Conservation (phyloP, 2,797 vertebrate species). For the Botia kubotai region DNA sequence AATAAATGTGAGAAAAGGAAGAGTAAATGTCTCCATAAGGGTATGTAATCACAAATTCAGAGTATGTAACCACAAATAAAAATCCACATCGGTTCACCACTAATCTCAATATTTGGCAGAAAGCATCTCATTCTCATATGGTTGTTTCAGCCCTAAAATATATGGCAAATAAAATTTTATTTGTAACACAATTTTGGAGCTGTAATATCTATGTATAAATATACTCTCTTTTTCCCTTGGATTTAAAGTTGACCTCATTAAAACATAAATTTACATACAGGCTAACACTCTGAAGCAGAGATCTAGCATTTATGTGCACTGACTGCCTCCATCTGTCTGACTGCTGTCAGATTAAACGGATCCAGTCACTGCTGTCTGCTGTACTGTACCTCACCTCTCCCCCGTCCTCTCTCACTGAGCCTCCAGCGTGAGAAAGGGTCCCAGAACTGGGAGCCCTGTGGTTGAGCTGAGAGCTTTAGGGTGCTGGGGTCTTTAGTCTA, state of each 20-base stretch:
- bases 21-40: background rate
- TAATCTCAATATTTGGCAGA: background rate
- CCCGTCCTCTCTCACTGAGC: background rate
- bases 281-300: background rate
- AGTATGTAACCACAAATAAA: background rate
- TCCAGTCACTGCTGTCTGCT: background rate
- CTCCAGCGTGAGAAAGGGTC: slow-evolving; percentile 1
- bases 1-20: background rate
- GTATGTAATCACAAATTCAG: background rate
- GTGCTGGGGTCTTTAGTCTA: slow-evolving; percentile 34
- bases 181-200: too few species aligned
- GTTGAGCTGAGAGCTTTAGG: slow-evolving; percentile 3
- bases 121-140: background rate
- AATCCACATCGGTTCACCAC: background rate
- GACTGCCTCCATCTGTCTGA: background rate
- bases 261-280: slow-evolving; percentile 36
- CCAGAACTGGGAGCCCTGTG: slow-evolving; percentile 27
- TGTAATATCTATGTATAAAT: background rate
- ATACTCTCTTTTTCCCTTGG: background rate
- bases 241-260: background rate
- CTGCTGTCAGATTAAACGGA: background rate
- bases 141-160: background rate
- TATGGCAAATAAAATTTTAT: too few species aligned
- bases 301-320: background rate
- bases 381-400: background rate